phyloP scores from a whole-genome alignment of 2,888 invertebrate genomes.

The Thalpophila matura region DNA sequence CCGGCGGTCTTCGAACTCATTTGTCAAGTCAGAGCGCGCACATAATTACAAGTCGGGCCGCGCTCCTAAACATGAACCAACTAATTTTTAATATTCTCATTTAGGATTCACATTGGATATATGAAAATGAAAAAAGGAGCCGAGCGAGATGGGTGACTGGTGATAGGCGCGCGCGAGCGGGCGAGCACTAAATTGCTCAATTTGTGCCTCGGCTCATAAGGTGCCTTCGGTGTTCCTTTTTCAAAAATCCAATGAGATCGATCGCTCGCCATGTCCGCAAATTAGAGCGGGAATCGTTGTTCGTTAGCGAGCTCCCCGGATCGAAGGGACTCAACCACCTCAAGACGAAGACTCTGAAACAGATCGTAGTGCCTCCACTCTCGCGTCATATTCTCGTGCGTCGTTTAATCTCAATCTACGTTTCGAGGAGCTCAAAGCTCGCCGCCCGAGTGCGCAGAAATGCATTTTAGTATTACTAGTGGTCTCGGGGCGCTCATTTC shows the following conservation, averaged over 20 bases:
- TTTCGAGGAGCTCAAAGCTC: slow-evolving; percentile 79
- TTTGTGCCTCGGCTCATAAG: slow-evolving; percentile 86
- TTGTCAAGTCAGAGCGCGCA: slow-evolving; percentile 63
- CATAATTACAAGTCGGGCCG: slow-evolving; percentile 67
- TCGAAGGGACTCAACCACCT: slow-evolving; percentile 70
- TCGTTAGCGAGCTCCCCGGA: slow-evolving; percentile 77
- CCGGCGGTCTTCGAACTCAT: slow-evolving; percentile 65
- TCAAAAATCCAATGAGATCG: slow-evolving; percentile 90
- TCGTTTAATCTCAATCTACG: slow-evolving; percentile 78
- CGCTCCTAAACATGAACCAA: slow-evolving; percentile 70
- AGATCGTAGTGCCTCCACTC: slow-evolving; percentile 53
- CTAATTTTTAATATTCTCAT: slow-evolving; percentile 79
- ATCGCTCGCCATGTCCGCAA: slow-evolving; percentile 90
- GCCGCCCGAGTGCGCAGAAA: slow-evolving; percentile 81
- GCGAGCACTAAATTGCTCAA: slow-evolving; percentile 88
- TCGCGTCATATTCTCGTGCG: slow-evolving; percentile 61
- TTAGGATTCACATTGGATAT: slow-evolving; percentile 74
- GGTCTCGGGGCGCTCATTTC: slow-evolving; percentile 79
- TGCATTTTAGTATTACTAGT: slow-evolving; percentile 83
- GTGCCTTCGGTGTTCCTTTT: slow-evolving; percentile 84
- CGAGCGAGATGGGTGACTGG: slow-evolving; percentile 70
- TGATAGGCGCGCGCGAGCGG: slow-evolving; percentile 72
- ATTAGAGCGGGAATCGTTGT: slow-evolving; percentile 89
- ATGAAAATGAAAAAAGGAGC: slow-evolving; percentile 64
- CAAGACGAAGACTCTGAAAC: slow-evolving; percentile 45